Evolutionary conservation across 2,888 invertebrate species (phyloP).

Genomic region (Euzophera pinguis): DNA sequence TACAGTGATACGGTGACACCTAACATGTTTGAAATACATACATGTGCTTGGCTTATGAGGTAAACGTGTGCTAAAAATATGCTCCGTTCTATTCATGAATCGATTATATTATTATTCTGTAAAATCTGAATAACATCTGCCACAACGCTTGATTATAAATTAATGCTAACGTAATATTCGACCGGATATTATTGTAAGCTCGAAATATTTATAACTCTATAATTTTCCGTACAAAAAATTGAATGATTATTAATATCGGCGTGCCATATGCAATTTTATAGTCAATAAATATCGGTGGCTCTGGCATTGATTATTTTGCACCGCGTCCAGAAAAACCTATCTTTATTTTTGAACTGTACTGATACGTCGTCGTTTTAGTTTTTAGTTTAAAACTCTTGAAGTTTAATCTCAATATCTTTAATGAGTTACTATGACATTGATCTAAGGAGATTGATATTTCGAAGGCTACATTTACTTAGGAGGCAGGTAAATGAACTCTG

Average conservation of each 20-base stretch:
- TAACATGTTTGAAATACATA: too few relatives aligned
- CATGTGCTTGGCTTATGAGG: background rate
- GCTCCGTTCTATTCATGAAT: constrained; percentile 25
- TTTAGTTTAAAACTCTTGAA: too few relatives aligned
- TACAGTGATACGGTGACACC: background rate
- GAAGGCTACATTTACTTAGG: too few relatives aligned
- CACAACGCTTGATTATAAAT: constrained; percentile 55
- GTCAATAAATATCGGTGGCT: constrained; percentile 65
- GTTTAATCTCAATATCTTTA: too few relatives aligned
- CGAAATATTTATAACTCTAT: constrained; percentile 39
- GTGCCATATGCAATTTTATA: constrained; percentile 55
- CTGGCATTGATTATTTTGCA: constrained; percentile 49
- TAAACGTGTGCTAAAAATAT: background rate
- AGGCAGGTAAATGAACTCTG: too few relatives aligned
- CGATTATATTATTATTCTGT: constrained; percentile 37
- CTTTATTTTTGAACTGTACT: constrained; percentile 50
- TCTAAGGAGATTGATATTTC: too few relatives aligned
- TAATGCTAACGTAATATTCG: constrained; percentile 47
- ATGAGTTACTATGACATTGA: too few relatives aligned
- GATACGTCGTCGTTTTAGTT: too few relatives aligned
- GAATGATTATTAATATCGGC: constrained; percentile 45
- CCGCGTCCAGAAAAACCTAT: constrained; percentile 37
- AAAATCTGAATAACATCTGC: constrained; percentile 58
- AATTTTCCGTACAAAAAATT: constrained; percentile 43
- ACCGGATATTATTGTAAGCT: constrained; percentile 64